Evolutionary conservation across 2,888 invertebrate genomes (phyloP).

Genomic region (Uropetala carovei): DNA sequence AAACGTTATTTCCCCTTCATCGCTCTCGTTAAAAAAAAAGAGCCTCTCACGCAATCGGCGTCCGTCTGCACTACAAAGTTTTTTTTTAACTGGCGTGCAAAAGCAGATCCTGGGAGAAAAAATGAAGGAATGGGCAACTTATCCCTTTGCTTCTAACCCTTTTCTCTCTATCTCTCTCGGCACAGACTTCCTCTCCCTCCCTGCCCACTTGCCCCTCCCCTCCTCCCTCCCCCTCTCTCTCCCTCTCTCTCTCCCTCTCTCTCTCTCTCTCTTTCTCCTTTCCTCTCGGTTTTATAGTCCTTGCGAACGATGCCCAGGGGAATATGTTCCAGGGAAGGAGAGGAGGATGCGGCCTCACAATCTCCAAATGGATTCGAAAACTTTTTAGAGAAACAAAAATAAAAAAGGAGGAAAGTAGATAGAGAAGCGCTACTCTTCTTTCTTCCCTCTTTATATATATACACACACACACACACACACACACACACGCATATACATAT

Average conservation of each 20-base stretch:
- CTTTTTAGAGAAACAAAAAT: slow-evolving; percentile 27
- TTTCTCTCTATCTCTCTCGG: background rate
- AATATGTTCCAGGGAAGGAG: slow-evolving; percentile 39
- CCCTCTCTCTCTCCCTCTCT: background rate
- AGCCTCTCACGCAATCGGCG: slow-evolving; percentile 17
- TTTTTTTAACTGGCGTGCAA: slow-evolving; percentile 35
- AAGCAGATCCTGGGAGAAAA: background rate
- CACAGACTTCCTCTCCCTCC: background rate
- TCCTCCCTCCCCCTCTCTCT: background rate
- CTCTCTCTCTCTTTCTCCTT: background rate
- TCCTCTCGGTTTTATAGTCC: slow-evolving; percentile 42
- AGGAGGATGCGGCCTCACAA: slow-evolving; percentile 28
- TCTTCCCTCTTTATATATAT: background rate
- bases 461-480: no score
- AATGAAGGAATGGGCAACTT: background rate
- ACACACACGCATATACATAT: no score
- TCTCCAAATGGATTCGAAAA: slow-evolving; percentile 64
- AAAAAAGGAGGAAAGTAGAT: slow-evolving; percentile 5
- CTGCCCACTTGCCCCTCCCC: background rate
- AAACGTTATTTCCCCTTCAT: background rate
- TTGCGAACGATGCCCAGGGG: slow-evolving; percentile 53
- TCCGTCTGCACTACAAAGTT: slow-evolving; percentile 1
- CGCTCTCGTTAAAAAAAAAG: slow-evolving; percentile 20
- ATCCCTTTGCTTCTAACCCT: background rate
- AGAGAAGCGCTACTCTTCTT: background rate